A percentile compares a stretch with the other conserved stretches of the same genome.
Conservation (phyloP, 2,113 vertebrate genomes). For the Rostratula benghalensis region DNA sequence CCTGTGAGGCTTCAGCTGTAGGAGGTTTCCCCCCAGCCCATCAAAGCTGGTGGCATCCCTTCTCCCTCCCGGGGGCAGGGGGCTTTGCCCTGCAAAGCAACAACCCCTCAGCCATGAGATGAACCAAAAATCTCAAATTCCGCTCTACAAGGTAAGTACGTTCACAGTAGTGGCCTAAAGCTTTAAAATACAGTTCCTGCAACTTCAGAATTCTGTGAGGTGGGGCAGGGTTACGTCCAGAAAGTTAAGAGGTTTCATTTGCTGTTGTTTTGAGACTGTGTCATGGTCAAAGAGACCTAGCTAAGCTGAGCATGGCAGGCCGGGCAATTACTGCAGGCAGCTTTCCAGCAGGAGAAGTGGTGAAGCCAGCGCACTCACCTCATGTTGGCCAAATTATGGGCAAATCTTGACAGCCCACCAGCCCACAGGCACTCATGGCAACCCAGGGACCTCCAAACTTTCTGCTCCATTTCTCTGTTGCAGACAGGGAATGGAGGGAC, state of each 20-base stretch:
- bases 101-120: not conserved
- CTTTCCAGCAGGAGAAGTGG: not conserved
- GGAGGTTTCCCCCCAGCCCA: not conserved
- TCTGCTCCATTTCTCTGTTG: not conserved
- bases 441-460: not conserved
- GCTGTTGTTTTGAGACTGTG: not conserved
- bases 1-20: fast-evolving
- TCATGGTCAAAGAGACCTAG: not conserved
- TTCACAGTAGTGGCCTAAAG: not conserved
- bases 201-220: not conserved
- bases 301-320: not conserved
- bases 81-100: not conserved
- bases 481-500: not conserved
- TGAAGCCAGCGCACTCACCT: not conserved
- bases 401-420: not conserved
- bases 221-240: not conserved
- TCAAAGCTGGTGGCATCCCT: not conserved
- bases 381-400: not conserved
- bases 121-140: not conserved
- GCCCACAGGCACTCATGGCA: not conserved
- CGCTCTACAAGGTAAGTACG: not conserved
- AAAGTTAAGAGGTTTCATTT: not conserved
- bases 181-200: not conserved
- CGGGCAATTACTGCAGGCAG: not conserved
- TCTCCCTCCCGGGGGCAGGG: not conserved